Percentiles rank a stretch among this genome's conserved stretches.
These are phyloP conservation scores for Cyclura pinguis DNA, from an alignment of 2,797 vertebrate genomes.

Conservation along the genomic window DNA sequence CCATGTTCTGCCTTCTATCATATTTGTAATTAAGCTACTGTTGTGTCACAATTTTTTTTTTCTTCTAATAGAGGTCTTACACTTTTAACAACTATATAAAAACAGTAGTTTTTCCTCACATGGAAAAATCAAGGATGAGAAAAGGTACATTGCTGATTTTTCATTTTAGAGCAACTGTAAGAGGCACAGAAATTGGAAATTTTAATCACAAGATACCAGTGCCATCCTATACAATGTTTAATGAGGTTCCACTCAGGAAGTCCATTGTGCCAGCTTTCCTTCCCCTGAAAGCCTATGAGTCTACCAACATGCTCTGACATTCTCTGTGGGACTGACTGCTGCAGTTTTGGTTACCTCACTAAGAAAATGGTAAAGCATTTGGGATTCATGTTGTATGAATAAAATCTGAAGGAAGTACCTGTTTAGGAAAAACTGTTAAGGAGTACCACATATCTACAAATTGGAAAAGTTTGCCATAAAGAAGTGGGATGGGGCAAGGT, in stretches of 20 bases:
- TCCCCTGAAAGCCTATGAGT: background rate
- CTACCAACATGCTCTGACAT: background rate
- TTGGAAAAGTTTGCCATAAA: background rate
- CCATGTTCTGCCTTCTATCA: background rate
- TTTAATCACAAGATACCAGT: background rate
- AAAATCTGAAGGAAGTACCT: background rate
- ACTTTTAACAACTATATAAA: conserved; percentile 9
- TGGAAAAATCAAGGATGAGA: background rate
- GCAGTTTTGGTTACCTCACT: background rate
- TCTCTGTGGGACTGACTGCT: background rate
- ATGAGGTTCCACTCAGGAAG: background rate
- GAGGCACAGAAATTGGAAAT: background rate
- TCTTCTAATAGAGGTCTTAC: background rate
- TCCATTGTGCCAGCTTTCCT: background rate
- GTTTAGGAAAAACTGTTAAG: background rate
- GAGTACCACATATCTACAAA: background rate
- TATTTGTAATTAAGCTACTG: background rate
- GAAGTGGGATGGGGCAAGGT: background rate
- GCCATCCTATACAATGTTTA: background rate
- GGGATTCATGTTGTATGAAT: background rate
- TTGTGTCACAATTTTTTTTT: background rate
- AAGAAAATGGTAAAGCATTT: background rate
- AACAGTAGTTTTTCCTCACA: background rate
- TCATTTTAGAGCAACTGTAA: background rate
- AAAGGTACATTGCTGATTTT: background rate